Percentiles rank a stretch among this genome's conserved stretches.
Evolutionary conservation across 2,113 vertebrate species (phyloP).

Genomic region (Syrrhaptes paradoxus): DNA sequence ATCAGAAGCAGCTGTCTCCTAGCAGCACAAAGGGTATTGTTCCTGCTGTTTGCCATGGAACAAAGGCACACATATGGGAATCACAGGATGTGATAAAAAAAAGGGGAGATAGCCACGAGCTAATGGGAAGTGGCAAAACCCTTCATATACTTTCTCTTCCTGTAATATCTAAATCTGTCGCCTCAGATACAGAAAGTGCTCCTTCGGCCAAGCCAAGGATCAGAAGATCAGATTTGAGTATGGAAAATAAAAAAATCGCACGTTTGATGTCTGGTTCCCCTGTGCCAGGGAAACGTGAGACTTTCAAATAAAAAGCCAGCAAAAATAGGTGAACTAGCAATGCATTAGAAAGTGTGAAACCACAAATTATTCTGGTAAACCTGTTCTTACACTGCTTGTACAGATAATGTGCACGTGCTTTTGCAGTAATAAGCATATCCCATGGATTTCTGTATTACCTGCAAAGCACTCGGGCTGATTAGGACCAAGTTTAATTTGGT

Average conservation of each 20-base stretch:
- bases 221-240: neutral
- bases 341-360: constrained; percentile 14
- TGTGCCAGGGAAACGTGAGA: neutral
- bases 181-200: neutral
- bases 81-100: neutral
- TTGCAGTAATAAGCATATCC: constrained; percentile 58
- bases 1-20: constrained; percentile 8
- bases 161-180: neutral
- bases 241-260: neutral
- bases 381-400: constrained; percentile 12
- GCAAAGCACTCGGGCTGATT: constrained; percentile 26
- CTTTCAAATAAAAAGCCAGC: neutral
- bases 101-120: neutral
- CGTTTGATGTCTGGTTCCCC: neutral
- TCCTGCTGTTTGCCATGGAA: constrained; percentile 3
- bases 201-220: neutral
- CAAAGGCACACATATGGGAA: neutral
- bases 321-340: neutral
- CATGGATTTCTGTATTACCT: constrained; percentile 46
- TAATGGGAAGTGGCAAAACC: neutral
- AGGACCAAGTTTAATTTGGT: constrained; percentile 55
- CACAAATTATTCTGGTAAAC: neutral
- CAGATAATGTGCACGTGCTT: constrained; percentile 11
- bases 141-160: neutral
- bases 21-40: constrained; percentile 27